Evolutionary conservation across 2,797 vertebrate genomes (phyloP).

Genomic region (Cephalopachus bancanus): DNA sequence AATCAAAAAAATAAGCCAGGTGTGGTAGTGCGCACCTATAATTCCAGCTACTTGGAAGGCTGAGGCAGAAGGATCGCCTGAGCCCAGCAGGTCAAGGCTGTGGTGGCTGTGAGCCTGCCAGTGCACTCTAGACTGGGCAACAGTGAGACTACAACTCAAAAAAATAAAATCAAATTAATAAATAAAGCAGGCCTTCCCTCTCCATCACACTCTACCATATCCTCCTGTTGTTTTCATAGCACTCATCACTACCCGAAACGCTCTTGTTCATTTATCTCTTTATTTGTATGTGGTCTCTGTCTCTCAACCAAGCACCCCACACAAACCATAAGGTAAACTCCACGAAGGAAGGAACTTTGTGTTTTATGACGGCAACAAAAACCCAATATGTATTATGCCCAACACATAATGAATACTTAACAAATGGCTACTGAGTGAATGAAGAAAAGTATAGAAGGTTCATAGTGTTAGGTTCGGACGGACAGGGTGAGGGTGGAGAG

Average conservation of each 20-base stretch:
- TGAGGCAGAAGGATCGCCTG: too few species aligned
- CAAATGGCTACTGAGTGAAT: slow-evolving; percentile 22
- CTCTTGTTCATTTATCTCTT: background rate
- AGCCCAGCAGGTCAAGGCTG: too few species aligned
- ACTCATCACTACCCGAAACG: background rate
- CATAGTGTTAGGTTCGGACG: background rate
- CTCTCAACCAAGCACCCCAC: background rate
- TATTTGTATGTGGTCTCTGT: background rate
- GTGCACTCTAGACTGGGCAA: too few species aligned
- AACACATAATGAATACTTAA: background rate
- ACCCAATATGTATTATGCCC: background rate
- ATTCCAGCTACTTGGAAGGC: too few species aligned
- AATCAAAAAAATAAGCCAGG: too few species aligned
- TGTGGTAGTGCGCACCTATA: too few species aligned
- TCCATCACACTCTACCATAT: background rate
- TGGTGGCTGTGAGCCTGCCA: too few species aligned
- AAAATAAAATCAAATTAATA: too few species aligned
- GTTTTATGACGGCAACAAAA: slow-evolving; percentile 36
- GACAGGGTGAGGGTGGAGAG: too few species aligned
- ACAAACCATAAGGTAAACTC: background rate
- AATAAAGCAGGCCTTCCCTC: background rate
- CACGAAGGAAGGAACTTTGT: background rate
- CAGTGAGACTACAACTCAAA: too few species aligned
- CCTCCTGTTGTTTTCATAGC: background rate
- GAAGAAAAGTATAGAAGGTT: slow-evolving; percentile 29